Conservation (phyloP, 1,140 invertebrate species). For the Aporrectodea caliginosa region DNA sequence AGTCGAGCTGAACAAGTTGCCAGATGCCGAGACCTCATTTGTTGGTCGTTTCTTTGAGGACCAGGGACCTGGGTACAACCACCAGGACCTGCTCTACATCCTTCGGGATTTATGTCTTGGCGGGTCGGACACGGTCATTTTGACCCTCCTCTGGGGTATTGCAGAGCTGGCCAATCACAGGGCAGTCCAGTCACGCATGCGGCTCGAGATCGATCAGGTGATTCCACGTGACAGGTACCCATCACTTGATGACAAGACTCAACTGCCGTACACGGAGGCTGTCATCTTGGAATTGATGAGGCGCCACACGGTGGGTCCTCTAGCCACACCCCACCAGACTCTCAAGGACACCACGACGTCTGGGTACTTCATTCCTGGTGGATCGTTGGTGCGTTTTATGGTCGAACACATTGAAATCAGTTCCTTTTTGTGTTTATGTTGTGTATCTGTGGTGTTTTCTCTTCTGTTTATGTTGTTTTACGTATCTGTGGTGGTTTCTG, state of each 20-base stretch:
- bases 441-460: too few relatives aligned
- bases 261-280: conserved; percentile 44
- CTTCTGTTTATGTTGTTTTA: too few relatives aligned
- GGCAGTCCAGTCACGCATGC: conserved; percentile 44
- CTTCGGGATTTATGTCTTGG: conserved; percentile 41
- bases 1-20: not conserved
- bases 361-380: conserved; percentile 47
- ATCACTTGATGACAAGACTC: conserved; percentile 34
- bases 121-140: conserved; percentile 50
- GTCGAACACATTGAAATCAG: too few relatives aligned
- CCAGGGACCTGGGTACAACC: not conserved
- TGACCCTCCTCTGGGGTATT: conserved; percentile 49
- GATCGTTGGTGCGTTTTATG: not conserved
- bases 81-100: not conserved
- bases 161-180: conserved; percentile 49
- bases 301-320: conserved; percentile 50
- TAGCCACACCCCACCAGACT: conserved; percentile 39
- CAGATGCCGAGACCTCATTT: not conserved
- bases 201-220: conserved; percentile 47
- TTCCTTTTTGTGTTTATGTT: too few relatives aligned
- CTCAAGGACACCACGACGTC: conserved; percentile 39
- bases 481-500: too few relatives aligned
- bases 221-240: conserved; percentile 40
- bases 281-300: conserved; percentile 43
- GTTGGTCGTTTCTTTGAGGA: not conserved